Evolutionary conservation across 2,113 vertebrate species (phyloP).

Genomic region (Spermophilus dauricus): DNA sequence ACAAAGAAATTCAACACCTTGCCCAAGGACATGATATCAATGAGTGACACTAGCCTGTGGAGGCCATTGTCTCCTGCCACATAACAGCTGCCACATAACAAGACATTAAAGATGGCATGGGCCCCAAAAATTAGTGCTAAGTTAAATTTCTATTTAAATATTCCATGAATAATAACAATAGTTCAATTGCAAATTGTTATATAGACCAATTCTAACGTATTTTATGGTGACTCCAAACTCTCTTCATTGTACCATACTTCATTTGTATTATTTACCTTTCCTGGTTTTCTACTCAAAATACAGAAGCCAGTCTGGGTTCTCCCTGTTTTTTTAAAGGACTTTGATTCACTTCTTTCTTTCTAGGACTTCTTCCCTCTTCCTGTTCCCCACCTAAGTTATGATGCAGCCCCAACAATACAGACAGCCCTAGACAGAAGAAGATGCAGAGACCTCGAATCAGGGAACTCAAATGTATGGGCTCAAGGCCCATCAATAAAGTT

Average conservation of each 20-base stretch:
- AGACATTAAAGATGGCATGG: neutral
- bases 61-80: neutral
- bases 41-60: neutral
- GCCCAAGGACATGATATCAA: neutral
- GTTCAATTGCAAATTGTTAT: neutral
- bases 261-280: neutral
- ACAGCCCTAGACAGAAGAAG: neutral
- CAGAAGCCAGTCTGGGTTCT: neutral
- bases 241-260: neutral
- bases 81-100: neutral
- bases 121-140: neutral
- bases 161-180: neutral
- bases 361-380: neutral
- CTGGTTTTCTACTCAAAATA: slow-evolving; percentile 32
- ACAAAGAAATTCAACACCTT: neutral
- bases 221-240: neutral
- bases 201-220: neutral
- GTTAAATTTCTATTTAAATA: slow-evolving; percentile 4
- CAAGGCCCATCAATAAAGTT: neutral
- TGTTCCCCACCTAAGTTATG: neutral
- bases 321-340: neutral
- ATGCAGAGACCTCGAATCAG: neutral
- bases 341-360: neutral
- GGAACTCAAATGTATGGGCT: neutral
- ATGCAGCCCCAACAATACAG: neutral